phyloP scores from a whole-genome alignment of 2,113 vertebrate genomes.

The Stomatorhinus ivindoensis region DNA sequence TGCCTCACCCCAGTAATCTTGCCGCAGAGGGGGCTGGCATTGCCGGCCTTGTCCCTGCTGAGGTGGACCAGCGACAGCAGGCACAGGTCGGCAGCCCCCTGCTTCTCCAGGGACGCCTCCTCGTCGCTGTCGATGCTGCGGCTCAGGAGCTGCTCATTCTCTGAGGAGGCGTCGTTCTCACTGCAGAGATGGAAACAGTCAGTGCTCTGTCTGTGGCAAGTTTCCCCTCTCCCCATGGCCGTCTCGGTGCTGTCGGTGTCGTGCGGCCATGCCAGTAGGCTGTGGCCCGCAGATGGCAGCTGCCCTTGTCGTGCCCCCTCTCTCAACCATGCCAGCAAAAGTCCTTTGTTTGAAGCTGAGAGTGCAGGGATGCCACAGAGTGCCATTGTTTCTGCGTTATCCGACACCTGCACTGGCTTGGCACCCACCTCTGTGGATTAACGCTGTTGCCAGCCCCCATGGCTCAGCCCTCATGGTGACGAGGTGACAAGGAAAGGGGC shows the following conservation, averaged over 20 bases:
- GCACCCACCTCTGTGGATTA: slow-evolving; percentile 48
- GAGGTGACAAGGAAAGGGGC: background rate
- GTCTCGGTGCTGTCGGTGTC: background rate
- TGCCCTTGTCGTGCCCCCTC: background rate
- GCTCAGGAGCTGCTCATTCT: slow-evolving; percentile 91
- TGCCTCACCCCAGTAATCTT: slow-evolving; percentile 76
- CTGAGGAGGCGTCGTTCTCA: slow-evolving; percentile 93
- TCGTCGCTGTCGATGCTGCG: slow-evolving; percentile 96
- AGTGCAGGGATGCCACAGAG: slow-evolving; percentile 44
- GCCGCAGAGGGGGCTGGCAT: slow-evolving; percentile 52
- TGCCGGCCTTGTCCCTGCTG: slow-evolving; percentile 67
- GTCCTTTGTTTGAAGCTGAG: slow-evolving; percentile 48
- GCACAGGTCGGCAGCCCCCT: slow-evolving; percentile 78
- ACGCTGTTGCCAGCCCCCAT: slow-evolving; percentile 50
- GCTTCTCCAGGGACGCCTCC: slow-evolving; percentile 82
- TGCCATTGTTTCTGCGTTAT: slow-evolving; percentile 60
- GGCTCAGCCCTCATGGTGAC: background rate
- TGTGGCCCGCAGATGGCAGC: background rate
- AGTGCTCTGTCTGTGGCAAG: background rate
- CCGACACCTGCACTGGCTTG: slow-evolving; percentile 45
- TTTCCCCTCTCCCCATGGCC: background rate
- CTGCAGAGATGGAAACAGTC: slow-evolving; percentile 49
- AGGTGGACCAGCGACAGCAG: slow-evolving; percentile 84
- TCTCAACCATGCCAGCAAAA: slow-evolving; percentile 23
- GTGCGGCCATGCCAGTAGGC: background rate